phyloP scores from a whole-genome alignment of 35 echinoderm and acorn worm genomes.

The Acanthaster planci region DNA sequence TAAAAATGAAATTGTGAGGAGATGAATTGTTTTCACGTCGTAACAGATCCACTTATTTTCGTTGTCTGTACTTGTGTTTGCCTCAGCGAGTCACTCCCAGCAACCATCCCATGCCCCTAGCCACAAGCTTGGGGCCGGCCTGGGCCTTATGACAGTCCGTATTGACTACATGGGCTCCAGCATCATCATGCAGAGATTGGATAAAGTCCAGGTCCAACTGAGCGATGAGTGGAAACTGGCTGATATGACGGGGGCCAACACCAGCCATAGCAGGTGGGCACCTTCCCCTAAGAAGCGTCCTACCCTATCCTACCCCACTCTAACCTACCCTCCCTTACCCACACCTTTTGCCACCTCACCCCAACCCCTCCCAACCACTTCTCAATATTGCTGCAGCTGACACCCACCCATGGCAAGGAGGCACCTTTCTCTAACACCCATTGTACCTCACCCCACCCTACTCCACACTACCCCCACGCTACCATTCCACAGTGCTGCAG shows the following conservation, averaged over 20 bases:
- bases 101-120: constrained; percentile 76
- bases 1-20: no score
- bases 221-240: constrained; percentile 90
- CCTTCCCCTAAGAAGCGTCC: not conserved
- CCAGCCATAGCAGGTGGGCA: constrained; percentile 11
- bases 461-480: no score
- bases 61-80: not conserved
- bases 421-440: no score
- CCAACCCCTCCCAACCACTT: no score
- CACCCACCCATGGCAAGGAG: no score
- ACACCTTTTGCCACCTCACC: no score
- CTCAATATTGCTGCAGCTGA: no score
- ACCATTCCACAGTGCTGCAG: no score
- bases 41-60: not conserved
- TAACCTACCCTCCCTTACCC: no score
- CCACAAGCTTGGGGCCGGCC: constrained; percentile 63
- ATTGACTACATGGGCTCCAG: constrained; percentile 99
- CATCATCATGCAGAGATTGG: constrained; percentile 68
- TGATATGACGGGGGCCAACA: constrained; percentile 2
- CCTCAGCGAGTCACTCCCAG: constrained; percentile 57
- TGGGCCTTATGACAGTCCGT: constrained; percentile 56
- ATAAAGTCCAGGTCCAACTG: constrained; percentile 48
- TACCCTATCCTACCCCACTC: not conserved
- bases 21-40: no score
- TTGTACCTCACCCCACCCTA: no score